Evolutionary conservation across 2,888 invertebrate genomes (phyloP).

Genomic region (Acrobasis repandana): DNA sequence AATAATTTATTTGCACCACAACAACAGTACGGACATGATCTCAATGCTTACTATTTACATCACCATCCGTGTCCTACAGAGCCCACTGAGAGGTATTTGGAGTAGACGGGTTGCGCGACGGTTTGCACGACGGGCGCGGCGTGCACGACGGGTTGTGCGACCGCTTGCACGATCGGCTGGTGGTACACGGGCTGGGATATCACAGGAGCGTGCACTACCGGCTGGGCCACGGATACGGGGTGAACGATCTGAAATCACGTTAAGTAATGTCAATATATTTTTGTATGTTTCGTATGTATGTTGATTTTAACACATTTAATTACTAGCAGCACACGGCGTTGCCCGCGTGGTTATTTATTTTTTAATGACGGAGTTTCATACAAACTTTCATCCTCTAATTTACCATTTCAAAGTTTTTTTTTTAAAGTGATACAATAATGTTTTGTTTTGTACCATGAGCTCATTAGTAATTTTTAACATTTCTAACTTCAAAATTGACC

Average conservation of each 20-base stretch:
- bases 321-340: too few relatives aligned
- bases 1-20: constrained; percentile 60
- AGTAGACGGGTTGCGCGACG: constrained; percentile 51
- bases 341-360: too few relatives aligned
- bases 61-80: constrained; percentile 71
- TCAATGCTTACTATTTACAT: constrained; percentile 60
- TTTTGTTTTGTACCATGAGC: too few relatives aligned
- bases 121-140: constrained; percentile 55
- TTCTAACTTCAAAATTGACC: too few relatives aligned
- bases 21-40: constrained; percentile 62
- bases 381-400: too few relatives aligned
- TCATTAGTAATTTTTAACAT: too few relatives aligned
- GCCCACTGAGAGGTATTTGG: constrained; percentile 46
- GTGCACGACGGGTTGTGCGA: constrained; percentile 50
- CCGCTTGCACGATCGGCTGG: constrained; percentile 48
- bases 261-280: neutral
- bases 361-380: too few relatives aligned
- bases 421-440: too few relatives aligned
- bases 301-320: too few relatives aligned
- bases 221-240: constrained; percentile 44
- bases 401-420: too few relatives aligned
- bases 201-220: constrained; percentile 38
- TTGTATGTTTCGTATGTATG: too few relatives aligned
- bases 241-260: constrained; percentile 48
- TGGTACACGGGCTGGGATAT: constrained; percentile 44